Evolutionary conservation across 2,888 invertebrate species (phyloP).

Genomic region (Agrochola lota): DNA sequence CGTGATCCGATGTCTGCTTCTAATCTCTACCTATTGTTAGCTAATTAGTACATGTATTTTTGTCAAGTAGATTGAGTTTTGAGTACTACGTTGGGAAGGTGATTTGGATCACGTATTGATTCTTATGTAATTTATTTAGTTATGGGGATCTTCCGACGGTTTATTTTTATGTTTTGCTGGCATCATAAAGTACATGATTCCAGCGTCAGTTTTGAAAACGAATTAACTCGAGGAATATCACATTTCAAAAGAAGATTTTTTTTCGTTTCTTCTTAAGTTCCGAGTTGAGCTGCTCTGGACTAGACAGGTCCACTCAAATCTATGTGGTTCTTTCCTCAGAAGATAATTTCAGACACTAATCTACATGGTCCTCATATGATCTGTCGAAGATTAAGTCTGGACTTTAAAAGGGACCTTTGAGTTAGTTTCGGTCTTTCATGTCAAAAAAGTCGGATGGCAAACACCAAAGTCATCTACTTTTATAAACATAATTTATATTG

Average conservation of each 20-base stretch:
- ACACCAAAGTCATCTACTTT: not conserved
- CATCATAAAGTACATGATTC: not conserved
- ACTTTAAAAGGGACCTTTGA: too few relatives aligned
- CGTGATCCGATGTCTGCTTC: constrained; percentile 75
- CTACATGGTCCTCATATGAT: not conserved
- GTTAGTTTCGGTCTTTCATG: not conserved
- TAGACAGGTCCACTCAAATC: not conserved
- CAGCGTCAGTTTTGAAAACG: not conserved
- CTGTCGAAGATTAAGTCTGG: not conserved
- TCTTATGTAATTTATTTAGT: constrained; percentile 40
- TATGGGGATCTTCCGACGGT: not conserved
- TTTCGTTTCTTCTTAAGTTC: not conserved
- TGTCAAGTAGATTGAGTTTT: constrained; percentile 50
- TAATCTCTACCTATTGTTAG: constrained; percentile 67
- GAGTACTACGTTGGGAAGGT: constrained; percentile 36
- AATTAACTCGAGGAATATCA: not conserved
- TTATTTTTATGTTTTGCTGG: not conserved
- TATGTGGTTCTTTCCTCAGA: too few relatives aligned
- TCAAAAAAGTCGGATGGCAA: not conserved
- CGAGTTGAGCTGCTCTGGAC: not conserved
- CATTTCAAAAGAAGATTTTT: not conserved
- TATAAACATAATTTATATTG: not conserved
- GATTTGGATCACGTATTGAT: constrained; percentile 50
- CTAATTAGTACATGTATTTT: constrained; percentile 62
- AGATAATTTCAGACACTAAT: too few relatives aligned